These are phyloP conservation scores for Cryptoblepharus egeriae DNA, from an alignment of 2,797 vertebrate species.

Conservation along the genomic window DNA sequence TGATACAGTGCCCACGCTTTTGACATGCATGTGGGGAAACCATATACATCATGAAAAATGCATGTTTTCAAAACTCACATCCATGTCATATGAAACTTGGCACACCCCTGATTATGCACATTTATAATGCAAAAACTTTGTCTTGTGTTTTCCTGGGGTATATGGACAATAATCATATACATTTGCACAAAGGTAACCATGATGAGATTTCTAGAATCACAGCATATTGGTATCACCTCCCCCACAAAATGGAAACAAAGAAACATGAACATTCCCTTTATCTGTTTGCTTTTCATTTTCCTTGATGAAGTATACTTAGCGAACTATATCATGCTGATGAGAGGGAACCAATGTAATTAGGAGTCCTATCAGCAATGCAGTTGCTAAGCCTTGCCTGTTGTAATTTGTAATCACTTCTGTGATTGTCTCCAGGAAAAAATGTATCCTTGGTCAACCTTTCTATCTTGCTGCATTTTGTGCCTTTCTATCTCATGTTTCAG, in stretches of 20 bases:
- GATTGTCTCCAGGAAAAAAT: not conserved
- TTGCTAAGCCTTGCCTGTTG: not conserved
- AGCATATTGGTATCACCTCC: not conserved
- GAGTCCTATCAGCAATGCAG: not conserved
- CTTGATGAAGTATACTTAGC: slow-evolving; percentile 16
- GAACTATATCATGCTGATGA: not conserved
- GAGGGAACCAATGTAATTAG: not conserved
- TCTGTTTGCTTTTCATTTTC: not conserved
- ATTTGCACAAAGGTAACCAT: not conserved
- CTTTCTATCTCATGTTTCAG: not conserved
- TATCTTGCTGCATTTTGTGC: not conserved
- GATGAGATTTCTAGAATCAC: not conserved
- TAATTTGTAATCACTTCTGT: not conserved
- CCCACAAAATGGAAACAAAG: not conserved
- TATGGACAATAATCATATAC: not conserved
- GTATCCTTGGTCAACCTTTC: not conserved
- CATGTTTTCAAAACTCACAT: too few relatives aligned
- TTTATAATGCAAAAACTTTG: too few relatives aligned
- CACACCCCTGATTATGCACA: too few relatives aligned
- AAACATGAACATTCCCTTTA: not conserved
- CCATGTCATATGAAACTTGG: too few relatives aligned
- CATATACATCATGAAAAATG: too few relatives aligned
- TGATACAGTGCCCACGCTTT: too few relatives aligned
- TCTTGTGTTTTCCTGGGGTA: too few relatives aligned
- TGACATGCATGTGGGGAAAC: too few relatives aligned